Conservation (phyloP, 2,113 vertebrate species). For the Aythya baeri region DNA sequence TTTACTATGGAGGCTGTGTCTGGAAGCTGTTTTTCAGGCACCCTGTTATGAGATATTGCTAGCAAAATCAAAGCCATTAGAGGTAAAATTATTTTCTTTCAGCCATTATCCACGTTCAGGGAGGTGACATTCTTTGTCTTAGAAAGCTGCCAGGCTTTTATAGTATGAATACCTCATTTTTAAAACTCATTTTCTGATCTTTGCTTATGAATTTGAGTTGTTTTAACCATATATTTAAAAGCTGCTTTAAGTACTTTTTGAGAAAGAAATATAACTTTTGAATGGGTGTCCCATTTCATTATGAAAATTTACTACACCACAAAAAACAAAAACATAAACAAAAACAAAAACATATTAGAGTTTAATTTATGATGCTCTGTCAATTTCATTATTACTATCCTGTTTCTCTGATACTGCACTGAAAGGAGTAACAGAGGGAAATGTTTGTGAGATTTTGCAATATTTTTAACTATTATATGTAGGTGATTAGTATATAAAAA, state of each 20-base stretch:
- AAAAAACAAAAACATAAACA: too few species aligned
- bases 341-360: not conserved
- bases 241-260: not conserved
- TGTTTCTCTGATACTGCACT: not conserved
- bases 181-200: not conserved
- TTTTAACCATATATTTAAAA: not conserved
- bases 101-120: not conserved
- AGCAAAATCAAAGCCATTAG: not conserved
- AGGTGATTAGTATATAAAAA: not conserved
- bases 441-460: not conserved
- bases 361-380: not conserved
- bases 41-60: not conserved
- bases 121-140: not conserved
- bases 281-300: not conserved
- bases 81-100: not conserved
- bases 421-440: not conserved
- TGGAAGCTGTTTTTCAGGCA: constrained; percentile 19
- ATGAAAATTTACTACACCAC: not conserved
- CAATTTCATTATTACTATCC: not conserved
- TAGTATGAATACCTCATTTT: not conserved
- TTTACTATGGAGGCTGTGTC: not conserved
- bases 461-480: not conserved
- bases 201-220: not conserved
- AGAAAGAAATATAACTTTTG: not conserved
- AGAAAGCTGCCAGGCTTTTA: not conserved